Evolutionary conservation across 23 tunicate species (phyloP).

Genomic region (Trididemnum miniatum): DNA sequence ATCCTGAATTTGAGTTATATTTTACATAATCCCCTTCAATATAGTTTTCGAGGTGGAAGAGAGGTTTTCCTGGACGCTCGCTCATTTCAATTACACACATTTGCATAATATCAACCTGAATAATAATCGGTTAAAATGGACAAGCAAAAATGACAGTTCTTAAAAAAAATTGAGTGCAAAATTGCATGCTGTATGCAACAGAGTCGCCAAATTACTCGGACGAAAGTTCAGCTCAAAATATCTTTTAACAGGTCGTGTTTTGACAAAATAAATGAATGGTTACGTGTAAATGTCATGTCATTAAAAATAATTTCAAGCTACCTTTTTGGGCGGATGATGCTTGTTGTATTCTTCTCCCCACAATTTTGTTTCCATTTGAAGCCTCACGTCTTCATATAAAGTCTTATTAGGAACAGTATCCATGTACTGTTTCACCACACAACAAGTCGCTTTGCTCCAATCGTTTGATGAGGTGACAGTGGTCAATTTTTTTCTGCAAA

Average conservation of each 20-base stretch:
- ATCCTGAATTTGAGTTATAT: slow-evolving; percentile 97
- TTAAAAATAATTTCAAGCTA: too few relatives aligned
- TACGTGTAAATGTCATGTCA: too few relatives aligned
- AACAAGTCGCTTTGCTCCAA: slow-evolving; percentile 79
- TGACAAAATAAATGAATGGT: too few relatives aligned
- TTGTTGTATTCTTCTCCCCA: slow-evolving; percentile 96
- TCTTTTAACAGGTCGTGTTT: too few relatives aligned
- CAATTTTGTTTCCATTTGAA: slow-evolving; percentile 98
- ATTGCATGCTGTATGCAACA: too few relatives aligned
- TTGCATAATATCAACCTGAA: slow-evolving; percentile 98
- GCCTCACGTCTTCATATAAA: slow-evolving; percentile 79
- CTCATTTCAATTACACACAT: slow-evolving; percentile 92
- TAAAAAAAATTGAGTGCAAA: too few relatives aligned
- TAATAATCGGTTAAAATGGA: too few relatives aligned
- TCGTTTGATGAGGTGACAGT: slow-evolving; percentile 45
- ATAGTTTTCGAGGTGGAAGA: slow-evolving; percentile 86
- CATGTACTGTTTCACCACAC: slow-evolving; percentile 91
- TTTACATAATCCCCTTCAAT: slow-evolving; percentile 98
- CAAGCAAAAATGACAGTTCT: too few relatives aligned
- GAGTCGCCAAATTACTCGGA: too few relatives aligned
- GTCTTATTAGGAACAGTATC: slow-evolving; percentile 49
- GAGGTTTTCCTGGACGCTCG: slow-evolving; percentile 65
- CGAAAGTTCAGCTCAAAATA: too few relatives aligned
- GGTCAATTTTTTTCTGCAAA: slow-evolving; percentile 71
- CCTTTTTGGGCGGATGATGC: slow-evolving; percentile 98